A percentile compares a stretch with the other conserved stretches of the same genome.
phyloP scores from a whole-genome alignment of 2,888 invertebrate species.

The Agrotis ipsilon region DNA sequence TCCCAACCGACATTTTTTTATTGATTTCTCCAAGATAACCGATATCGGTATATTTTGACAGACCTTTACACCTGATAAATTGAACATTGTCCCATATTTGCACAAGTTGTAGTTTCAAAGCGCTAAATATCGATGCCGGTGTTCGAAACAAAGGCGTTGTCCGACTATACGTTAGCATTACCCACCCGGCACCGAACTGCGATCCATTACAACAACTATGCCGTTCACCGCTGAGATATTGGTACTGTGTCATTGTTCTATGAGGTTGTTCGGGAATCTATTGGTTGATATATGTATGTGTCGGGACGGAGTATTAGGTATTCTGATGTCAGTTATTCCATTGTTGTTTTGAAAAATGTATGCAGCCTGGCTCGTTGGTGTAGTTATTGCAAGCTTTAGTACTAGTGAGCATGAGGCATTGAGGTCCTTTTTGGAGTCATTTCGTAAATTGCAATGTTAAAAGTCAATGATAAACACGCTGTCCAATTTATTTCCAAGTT shows the following conservation, averaged over 20 bases:
- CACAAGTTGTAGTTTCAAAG: neutral
- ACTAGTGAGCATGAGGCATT: neutral
- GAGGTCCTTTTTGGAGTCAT: neutral
- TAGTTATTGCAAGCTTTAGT: neutral
- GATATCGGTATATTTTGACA: too few species aligned
- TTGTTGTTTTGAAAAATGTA: constrained; percentile 15
- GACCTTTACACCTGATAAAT: neutral
- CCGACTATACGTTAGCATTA: constrained; percentile 10
- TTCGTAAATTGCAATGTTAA: too few species aligned
- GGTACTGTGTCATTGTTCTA: constrained; percentile 35
- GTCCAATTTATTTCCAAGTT: too few species aligned
- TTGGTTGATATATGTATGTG: constrained; percentile 7
- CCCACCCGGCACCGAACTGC: constrained; percentile 16
- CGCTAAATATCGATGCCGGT: constrained; percentile 7
- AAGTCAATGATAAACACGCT: too few species aligned
- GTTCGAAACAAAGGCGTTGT: constrained; percentile 34
- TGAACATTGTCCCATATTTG: neutral
- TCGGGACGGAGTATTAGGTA: constrained; percentile 13
- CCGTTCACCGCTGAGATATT: constrained; percentile 31
- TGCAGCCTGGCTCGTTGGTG: neutral
- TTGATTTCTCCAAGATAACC: too few species aligned
- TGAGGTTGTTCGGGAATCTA: constrained; percentile 13
- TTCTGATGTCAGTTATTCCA: constrained; percentile 11
- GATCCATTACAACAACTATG: constrained; percentile 37
- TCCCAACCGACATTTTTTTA: too few species aligned